Evolutionary conservation across 2,888 invertebrate species (phyloP).

Genomic region (Crossocerus cetratus): DNA sequence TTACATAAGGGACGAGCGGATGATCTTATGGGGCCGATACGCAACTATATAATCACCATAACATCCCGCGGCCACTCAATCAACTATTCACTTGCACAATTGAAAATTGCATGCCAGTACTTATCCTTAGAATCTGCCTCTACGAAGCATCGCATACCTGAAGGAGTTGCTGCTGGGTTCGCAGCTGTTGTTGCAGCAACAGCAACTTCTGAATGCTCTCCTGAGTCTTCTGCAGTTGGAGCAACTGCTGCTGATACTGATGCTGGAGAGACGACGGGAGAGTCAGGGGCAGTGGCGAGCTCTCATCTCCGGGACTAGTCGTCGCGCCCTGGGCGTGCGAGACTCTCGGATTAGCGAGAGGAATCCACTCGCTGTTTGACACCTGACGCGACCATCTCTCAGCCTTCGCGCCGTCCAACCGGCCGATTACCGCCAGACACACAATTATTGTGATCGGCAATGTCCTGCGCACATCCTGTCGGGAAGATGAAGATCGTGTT

Average conservation of each 20-base stretch:
- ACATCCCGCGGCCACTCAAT: neutral
- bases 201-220: conserved; percentile 73
- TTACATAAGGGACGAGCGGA: too few species aligned
- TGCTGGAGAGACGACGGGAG: conserved; percentile 72
- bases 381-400: conserved; percentile 75
- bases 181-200: conserved; percentile 71
- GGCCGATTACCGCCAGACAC: conserved; percentile 57
- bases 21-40: neutral
- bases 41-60: neutral
- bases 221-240: conserved; percentile 74
- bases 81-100: neutral
- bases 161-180: conserved; percentile 70
- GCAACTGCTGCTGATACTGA: conserved; percentile 72
- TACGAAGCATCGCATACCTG: conserved; percentile 61
- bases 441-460: conserved; percentile 57
- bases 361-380: conserved; percentile 75
- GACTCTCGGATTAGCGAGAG: conserved; percentile 68
- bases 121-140: neutral
- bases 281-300: conserved; percentile 47
- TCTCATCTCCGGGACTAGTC: conserved; percentile 22
- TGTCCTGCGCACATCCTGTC: conserved; percentile 66
- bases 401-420: conserved; percentile 42
- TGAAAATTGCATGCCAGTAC: neutral
- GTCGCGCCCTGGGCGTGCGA: conserved; percentile 51
- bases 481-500: too few species aligned